Conservation (phyloP, 2,888 invertebrate genomes). For the Ceriagrion tenellum region DNA sequence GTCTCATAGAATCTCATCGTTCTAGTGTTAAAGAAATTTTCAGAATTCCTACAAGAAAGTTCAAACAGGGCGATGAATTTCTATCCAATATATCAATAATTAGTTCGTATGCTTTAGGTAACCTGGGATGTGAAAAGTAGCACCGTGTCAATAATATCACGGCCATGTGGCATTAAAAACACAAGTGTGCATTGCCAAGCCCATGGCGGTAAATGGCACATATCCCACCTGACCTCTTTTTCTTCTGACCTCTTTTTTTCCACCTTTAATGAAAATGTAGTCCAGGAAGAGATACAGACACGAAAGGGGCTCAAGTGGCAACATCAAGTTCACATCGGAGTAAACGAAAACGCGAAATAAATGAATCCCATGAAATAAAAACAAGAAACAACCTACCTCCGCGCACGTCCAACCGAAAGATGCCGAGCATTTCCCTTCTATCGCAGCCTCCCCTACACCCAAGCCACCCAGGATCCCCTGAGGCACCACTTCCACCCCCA, state of each 20-base stretch:
- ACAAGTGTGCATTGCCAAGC: neutral
- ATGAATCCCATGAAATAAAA: neutral
- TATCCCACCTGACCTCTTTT: neutral
- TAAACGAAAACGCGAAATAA: neutral
- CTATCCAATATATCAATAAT: no score
- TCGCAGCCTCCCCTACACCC: neutral
- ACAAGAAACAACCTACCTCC: neutral
- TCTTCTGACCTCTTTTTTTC: neutral
- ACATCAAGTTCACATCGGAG: conserved; percentile 13
- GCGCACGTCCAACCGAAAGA: neutral
- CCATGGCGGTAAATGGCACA: neutral
- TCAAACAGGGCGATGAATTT: no score
- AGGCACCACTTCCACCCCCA: no score
- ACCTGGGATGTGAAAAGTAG: no score
- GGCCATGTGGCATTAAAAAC: neutral
- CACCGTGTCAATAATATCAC: neutral
- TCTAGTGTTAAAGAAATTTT: no score
- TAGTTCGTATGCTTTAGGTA: no score
- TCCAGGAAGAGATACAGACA: neutral
- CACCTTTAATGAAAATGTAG: conserved; percentile 12
- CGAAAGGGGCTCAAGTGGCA: neutral
- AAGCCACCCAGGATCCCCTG: no score
- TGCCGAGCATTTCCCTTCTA: neutral
- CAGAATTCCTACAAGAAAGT: no score
- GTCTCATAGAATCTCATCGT: no score